Evolutionary conservation across 2,888 invertebrate genomes (phyloP), one percentile per base, ranked within the genome.

Genomic region (Dryocosmus kuriphilus): DNA sequence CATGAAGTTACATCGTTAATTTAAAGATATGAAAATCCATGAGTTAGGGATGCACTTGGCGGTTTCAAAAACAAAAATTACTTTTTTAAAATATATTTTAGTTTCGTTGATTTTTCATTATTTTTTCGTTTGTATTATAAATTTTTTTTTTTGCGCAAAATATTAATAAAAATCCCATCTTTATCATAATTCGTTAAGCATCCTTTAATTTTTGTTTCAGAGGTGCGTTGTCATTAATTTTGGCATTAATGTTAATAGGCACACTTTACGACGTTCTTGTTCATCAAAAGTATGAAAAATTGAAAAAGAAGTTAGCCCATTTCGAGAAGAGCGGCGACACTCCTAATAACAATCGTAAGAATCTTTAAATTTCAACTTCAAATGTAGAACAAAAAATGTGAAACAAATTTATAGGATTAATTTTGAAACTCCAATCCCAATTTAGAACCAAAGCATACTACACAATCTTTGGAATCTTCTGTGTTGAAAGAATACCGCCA

Each of bases 201-300:
- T n/a, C 5, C 19, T 30, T n/a, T n/a, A 16, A 30, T 65, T 67
- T 57, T 55, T 63, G 16, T 61, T 76, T 27, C 79, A 91, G 91
- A 30, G 14, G 85, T 7, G 22, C 89, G 8, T 77, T 90, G 35
- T 35, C 79, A 8, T 71, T 88, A 3, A 81, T 87, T 0, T 35
- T 89, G 8, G 41, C 86, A 1, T 63, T 92, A n/a, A 86, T 90
- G 79, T 67, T 91, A 16, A 73, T 88, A 2, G 90, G 90, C n/a
- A 91, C 91, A 0, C 41, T 80, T n/a, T 92, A 91, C 80, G 92
- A 92, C 62, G 14, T 90, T 1, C 24, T 86, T 5, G 75, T 91
- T 19, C 71, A 87, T 75, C 88, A 87, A 77, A 89, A 87, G 75
- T 82, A 82, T 16, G 77, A 9, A 61, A 76, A 74, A 41, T 78